Evolutionary conservation across 2,797 vertebrate genomes (phyloP).

Genomic region (Pachyuromys duprasi): DNA sequence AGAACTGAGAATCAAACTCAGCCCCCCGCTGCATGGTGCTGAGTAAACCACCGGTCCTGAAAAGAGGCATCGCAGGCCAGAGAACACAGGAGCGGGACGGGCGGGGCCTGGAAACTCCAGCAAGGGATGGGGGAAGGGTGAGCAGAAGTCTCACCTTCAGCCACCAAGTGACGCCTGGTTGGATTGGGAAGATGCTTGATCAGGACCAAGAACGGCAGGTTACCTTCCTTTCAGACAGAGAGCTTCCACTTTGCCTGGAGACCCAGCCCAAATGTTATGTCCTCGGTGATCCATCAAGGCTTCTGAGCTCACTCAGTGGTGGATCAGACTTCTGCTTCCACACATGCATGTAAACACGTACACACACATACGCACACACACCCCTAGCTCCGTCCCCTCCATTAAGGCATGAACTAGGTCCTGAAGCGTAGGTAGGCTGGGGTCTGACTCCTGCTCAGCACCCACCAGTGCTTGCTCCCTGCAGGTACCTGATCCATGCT

Average conservation of each 20-base stretch:
- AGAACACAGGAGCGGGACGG: neutral
- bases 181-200: neutral
- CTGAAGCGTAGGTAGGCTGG: neutral
- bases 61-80: slow-evolving; percentile 10
- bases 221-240: neutral
- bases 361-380: no score
- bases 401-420: neutral
- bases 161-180: neutral
- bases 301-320: neutral
- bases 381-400: no score
- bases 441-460: neutral
- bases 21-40: neutral
- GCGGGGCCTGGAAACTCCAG: neutral
- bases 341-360: neutral
- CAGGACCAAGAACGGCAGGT: neutral
- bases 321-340: neutral
- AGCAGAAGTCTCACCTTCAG: neutral
- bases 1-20: neutral
- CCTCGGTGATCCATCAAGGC: neutral
- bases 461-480: neutral
- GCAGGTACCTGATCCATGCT: neutral
- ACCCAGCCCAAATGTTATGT: neutral
- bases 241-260: neutral
- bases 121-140: neutral
- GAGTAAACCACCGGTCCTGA: neutral